Evolutionary conservation across 2,113 vertebrate genomes (phyloP), one percentile per base, ranked within the genome.

Genomic region (Zosterops lateralis): DNA sequence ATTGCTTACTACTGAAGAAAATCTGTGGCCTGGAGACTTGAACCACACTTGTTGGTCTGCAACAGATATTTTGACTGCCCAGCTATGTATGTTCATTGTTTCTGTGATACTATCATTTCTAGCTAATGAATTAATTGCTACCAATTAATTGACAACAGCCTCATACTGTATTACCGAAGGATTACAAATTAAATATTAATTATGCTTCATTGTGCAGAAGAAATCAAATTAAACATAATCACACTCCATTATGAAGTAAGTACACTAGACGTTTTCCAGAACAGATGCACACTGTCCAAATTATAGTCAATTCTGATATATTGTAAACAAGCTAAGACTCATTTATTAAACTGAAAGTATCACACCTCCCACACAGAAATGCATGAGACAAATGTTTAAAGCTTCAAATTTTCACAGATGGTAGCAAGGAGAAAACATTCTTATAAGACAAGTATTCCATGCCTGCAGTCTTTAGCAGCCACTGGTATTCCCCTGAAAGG

Each of bases 151-250:
- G 92, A 84, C 62, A 92, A 76, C 62, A 90, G 87, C 68, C 81
- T 92, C 90, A 80, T 86, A 77, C 20, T 91, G 84, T 84, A 96
- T 92, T 92, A 94, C 65, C 7, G 7, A 92, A 95, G 92, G 93
- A 97, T 93, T 95, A 89, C 84, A 95, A 94, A 96, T 97, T 96
- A 96, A 97, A 96, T 92, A 91, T 95, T 97, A 94, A 96, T 96
- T 95, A 95, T 42, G 51, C 75, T 95, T 93, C 87, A 95, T 84
- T 96, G 89, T 96, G 87, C 92, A 91, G 73, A 71, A 95, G 87
- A 95, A 92, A 95, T 90, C 80, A 90, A 93, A 83, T 92, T 94
- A 96, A 96, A 97, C 56, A 94, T 77, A 88, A 95, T 95, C 91
- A 95, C 81, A 90, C 75, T 93, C 68, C 86, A 96, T 95, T 95